These are phyloP conservation scores for Leptinotarsa undecemlineata DNA, from an alignment of 1,140 invertebrate genomes.

Conservation along the genomic window DNA sequence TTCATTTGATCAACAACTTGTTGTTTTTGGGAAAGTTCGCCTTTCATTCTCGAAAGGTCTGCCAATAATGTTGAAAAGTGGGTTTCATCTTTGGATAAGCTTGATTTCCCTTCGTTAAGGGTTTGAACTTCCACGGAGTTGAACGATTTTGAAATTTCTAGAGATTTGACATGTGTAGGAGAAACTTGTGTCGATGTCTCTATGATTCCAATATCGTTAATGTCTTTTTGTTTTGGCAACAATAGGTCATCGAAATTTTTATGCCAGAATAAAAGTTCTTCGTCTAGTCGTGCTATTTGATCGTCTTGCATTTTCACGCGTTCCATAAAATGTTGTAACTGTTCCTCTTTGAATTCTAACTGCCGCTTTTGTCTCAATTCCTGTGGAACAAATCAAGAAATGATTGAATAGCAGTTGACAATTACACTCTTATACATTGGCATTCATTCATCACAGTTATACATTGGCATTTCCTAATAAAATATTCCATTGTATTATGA, in stretches of 20 bases:
- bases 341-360: slow-evolving; percentile 48
- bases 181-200: neutral
- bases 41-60: slow-evolving; percentile 29
- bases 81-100: slow-evolving; percentile 5
- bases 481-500: too few species aligned
- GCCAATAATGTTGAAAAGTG: slow-evolving; percentile 18
- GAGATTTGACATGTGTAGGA: neutral
- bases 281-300: slow-evolving; percentile 50
- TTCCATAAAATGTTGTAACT: slow-evolving; percentile 45
- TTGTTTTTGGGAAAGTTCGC: slow-evolving; percentile 35
- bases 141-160: slow-evolving; percentile 19
- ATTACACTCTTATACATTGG: too few species aligned
- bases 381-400: slow-evolving; percentile 26
- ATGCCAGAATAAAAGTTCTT: slow-evolving; percentile 47
- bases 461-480: too few species aligned
- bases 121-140: slow-evolving; percentile 38
- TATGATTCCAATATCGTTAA: neutral
- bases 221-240: neutral
- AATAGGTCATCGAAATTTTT: slow-evolving; percentile 29
- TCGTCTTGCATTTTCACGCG: slow-evolving; percentile 48
- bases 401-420: neutral
- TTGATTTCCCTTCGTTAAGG: slow-evolving; percentile 6
- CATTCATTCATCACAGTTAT: too few species aligned
- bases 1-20: slow-evolving; percentile 37
- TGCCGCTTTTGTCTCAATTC: slow-evolving; percentile 46